A percentile compares a stretch with the other conserved stretches of the same genome.
phyloP scores from a whole-genome alignment of 2,888 invertebrate genomes.

The Cynaeus angustus region DNA sequence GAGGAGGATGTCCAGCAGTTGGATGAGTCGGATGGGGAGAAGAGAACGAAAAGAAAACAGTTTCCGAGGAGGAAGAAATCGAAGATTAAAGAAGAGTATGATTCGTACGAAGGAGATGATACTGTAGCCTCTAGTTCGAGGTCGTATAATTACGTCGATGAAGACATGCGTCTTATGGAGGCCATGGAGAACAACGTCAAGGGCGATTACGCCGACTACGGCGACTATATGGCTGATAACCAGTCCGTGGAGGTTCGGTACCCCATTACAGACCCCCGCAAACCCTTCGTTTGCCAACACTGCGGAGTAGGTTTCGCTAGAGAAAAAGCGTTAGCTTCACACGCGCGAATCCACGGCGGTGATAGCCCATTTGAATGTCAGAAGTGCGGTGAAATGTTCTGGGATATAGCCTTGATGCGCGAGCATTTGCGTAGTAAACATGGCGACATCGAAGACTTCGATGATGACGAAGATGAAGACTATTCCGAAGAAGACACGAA shows the following conservation, averaged over 20 bases:
- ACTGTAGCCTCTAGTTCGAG: conserved; percentile 65
- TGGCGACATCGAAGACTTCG: conserved; percentile 65
- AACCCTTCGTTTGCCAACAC: conserved; percentile 87
- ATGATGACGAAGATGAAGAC: conserved; percentile 73
- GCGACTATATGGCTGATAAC: conserved; percentile 60
- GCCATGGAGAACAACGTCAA: conserved; percentile 70
- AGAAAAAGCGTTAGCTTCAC: conserved; percentile 87
- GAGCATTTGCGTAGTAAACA: conserved; percentile 79
- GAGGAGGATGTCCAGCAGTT: conserved; percentile 74
- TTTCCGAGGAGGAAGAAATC: conserved; percentile 61
- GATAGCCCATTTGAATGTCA: conserved; percentile 88
- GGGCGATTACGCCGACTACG: conserved; percentile 61
- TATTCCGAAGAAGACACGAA: conserved; percentile 76
- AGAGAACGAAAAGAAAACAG: conserved; percentile 59
- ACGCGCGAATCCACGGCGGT: conserved; percentile 84
- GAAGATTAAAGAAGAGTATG: conserved; percentile 66
- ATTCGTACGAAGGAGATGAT: conserved; percentile 60
- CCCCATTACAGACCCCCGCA: conserved; percentile 80
- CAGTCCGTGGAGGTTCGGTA: conserved; percentile 68
- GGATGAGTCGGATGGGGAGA: conserved; percentile 57
- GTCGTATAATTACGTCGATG: conserved; percentile 72
- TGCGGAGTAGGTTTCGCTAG: conserved; percentile 85
- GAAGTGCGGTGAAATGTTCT: conserved; percentile 88
- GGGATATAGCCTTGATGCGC: conserved; percentile 77
- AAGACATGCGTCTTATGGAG: conserved; percentile 72